A percentile compares a stretch with the other conserved stretches of the same genome.
Conservation (phyloP, 2,888 invertebrate genomes). For the Baronia brevicornis region DNA sequence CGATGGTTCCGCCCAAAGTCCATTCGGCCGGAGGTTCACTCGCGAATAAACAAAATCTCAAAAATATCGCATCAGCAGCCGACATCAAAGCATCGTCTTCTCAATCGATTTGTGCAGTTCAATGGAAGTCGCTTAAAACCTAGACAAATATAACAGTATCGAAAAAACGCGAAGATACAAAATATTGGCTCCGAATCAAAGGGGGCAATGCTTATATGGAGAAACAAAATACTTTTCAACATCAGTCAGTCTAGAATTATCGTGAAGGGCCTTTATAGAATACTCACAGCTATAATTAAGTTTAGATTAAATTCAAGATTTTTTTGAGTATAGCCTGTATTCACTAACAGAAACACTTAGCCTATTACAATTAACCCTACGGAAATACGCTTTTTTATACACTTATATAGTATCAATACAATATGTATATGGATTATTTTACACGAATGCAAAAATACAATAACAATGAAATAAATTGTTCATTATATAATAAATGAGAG, state of each 20-base stretch:
- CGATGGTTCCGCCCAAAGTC: constrained; percentile 27
- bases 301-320: constrained; percentile 61
- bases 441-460: constrained; percentile 38
- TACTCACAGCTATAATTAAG: constrained; percentile 42
- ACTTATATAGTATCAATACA: constrained; percentile 42
- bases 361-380: constrained; percentile 46
- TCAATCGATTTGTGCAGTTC: constrained; percentile 58
- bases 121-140: constrained; percentile 56
- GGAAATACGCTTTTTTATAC: constrained; percentile 54
- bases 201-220: constrained; percentile 21
- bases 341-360: constrained; percentile 63
- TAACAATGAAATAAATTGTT: constrained; percentile 36
- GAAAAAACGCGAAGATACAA: constrained; percentile 35
- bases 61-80: constrained; percentile 44
- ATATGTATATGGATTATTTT: constrained; percentile 53
- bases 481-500: constrained; percentile 9
- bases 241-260: constrained; percentile 58
- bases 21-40: constrained; percentile 39
- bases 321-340: constrained; percentile 64
- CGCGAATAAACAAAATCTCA: constrained; percentile 41
- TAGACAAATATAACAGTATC: constrained; percentile 41
- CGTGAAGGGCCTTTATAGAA: constrained; percentile 41
- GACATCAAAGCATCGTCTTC: constrained; percentile 39
- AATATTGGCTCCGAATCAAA: constrained; percentile 32
- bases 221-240: constrained; percentile 25